Percentiles rank a stretch among this genome's conserved stretches.
These are phyloP conservation scores for Gobio gobio DNA, from an alignment of 2,113 vertebrate species.

Conservation along the genomic window DNA sequence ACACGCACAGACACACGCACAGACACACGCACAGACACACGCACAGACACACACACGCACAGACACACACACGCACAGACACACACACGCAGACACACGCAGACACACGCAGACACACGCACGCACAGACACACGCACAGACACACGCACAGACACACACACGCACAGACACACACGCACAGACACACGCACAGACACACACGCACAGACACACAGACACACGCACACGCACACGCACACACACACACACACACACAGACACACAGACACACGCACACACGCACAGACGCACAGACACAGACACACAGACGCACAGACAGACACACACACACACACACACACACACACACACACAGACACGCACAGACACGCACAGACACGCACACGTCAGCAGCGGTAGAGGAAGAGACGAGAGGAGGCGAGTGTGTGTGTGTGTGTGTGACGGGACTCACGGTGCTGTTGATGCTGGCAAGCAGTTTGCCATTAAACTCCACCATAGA, in stretches of 20 bases:
- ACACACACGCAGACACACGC: background rate
- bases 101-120: constrained; percentile 76
- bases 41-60: constrained; percentile 52
- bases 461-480: constrained; percentile 98
- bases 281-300: constrained; percentile 82
- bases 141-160: constrained; percentile 74
- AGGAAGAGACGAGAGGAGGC: too few relatives aligned
- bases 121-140: constrained; percentile 85
- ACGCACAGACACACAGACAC: constrained; percentile 87
- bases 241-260: background rate
- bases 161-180: too few relatives aligned
- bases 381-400: background rate
- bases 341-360: background rate
- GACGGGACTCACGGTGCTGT: constrained; percentile 88
- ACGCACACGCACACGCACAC: background rate
- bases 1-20: constrained; percentile 63
- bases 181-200: too few relatives aligned
- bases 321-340: background rate
- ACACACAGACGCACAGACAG: constrained; percentile 82
- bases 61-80: background rate
- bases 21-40: constrained; percentile 92
- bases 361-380: too few relatives aligned
- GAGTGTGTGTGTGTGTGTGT: too few relatives aligned
- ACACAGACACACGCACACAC: constrained; percentile 75
- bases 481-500: constrained; percentile 99